Percentiles rank a stretch among this genome's conserved stretches.
phyloP scores from a whole-genome alignment of 2,797 vertebrate species.

The Oryzias sinensis region DNA sequence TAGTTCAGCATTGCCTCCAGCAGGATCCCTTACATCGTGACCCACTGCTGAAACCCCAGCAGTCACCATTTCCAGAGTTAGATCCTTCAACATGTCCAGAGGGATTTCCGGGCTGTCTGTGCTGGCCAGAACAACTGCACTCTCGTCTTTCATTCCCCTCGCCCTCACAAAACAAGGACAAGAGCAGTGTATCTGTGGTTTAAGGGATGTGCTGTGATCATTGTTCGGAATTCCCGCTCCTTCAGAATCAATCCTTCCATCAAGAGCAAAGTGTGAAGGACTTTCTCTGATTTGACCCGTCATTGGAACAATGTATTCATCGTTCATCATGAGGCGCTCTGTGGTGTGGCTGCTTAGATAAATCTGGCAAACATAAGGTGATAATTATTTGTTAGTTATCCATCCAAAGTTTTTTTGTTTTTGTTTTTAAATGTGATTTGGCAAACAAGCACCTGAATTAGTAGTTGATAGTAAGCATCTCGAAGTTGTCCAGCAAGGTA shows the following conservation, averaged over 20 bases:
- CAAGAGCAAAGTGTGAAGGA: conserved; percentile 33
- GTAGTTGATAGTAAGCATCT: conserved; percentile 87
- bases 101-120: conserved; percentile 88
- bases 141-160: conserved; percentile 24
- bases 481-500: conserved; percentile 87
- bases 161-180: conserved; percentile 85
- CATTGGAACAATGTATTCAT: conserved; percentile 95
- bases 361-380: conserved; percentile 58
- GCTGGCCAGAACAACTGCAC: conserved; percentile 66
- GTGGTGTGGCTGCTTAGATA: conserved; percentile 86
- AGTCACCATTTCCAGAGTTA: conserved; percentile 88
- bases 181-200: conserved; percentile 85
- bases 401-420: not conserved
- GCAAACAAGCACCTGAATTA: conserved; percentile 75
- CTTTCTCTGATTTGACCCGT: conserved; percentile 83
- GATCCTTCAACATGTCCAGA: conserved; percentile 83
- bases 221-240: conserved; percentile 80
- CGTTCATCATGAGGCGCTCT: conserved; percentile 87
- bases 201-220: conserved; percentile 83
- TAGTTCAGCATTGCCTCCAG: conserved; percentile 89
- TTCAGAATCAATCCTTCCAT: conserved; percentile 41
- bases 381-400: not conserved
- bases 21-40: conserved; percentile 86
- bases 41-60: conserved; percentile 84
- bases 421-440: not conserved